Conservation (phyloP, 2,888 invertebrate species). For the Dynastes tityus region DNA sequence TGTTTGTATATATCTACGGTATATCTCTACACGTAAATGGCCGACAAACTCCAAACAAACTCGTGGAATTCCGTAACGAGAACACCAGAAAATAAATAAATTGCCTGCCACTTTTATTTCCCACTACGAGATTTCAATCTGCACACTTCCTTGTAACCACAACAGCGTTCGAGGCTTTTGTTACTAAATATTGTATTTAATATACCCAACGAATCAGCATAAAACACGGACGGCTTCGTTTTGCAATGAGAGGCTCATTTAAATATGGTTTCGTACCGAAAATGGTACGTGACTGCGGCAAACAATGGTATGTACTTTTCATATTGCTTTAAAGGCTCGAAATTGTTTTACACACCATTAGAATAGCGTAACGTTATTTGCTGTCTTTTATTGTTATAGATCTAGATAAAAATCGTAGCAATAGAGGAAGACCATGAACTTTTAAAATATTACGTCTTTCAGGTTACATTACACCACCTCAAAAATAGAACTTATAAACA, state of each 20-base stretch:
- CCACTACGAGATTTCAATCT: slow-evolving; percentile 45
- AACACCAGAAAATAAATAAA: slow-evolving; percentile 47
- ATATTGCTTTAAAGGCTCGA: neutral
- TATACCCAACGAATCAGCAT: slow-evolving; percentile 15
- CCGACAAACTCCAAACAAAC: slow-evolving; percentile 47
- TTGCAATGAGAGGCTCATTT: slow-evolving; percentile 25
- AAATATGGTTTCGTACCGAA: slow-evolving; percentile 26
- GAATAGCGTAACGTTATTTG: neutral
- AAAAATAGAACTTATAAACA: too few species aligned
- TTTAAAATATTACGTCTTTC: too few species aligned
- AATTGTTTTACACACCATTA: slow-evolving; percentile 15
- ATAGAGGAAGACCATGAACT: neutral
- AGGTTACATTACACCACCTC: too few species aligned
- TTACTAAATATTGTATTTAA: slow-evolving; percentile 41
- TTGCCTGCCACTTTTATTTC: slow-evolving; percentile 45
- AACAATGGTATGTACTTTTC: slow-evolving; percentile 19
- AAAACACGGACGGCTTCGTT: slow-evolving; percentile 12
- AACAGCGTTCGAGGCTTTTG: slow-evolving; percentile 27
- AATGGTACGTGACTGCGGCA: slow-evolving; percentile 8
- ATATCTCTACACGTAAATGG: slow-evolving; percentile 45
- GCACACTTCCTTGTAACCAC: slow-evolving; percentile 40
- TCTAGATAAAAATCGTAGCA: neutral
- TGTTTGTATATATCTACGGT: slow-evolving; percentile 40
- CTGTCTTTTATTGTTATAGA: too few species aligned
- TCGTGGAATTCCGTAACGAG: slow-evolving; percentile 50